Evolutionary conservation across 2,113 vertebrate genomes (phyloP).

Genomic region (Collichthys lucidus): DNA sequence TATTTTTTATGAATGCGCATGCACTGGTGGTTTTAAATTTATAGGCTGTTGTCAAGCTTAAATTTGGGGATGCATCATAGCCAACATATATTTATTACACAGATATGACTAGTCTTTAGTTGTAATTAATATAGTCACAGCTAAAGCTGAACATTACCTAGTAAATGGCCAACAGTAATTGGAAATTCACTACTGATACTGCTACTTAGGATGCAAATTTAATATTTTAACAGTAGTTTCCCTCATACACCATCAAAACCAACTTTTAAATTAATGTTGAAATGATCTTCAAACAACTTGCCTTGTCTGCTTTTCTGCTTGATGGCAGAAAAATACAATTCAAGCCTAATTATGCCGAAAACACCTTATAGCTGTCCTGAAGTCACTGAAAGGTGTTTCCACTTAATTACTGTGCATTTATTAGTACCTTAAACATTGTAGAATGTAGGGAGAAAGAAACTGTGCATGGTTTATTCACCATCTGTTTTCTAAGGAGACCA

Average conservation of each 20-base stretch:
- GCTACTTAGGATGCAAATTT: background rate
- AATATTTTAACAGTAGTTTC: background rate
- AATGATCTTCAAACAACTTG: background rate
- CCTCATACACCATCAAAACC: background rate
- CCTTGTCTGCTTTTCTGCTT: background rate
- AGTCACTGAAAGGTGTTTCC: background rate
- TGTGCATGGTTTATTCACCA: background rate
- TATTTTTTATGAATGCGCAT: conserved; percentile 41
- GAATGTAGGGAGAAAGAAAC: background rate
- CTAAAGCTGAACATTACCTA: background rate
- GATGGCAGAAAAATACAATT: background rate
- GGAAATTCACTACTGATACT: background rate
- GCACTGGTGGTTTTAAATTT: conserved; percentile 32
- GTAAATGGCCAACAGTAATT: background rate
- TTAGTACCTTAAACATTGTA: background rate
- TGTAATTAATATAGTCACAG: background rate
- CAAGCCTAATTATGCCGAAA: background rate
- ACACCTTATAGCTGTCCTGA: background rate
- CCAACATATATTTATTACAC: conserved; percentile 1
- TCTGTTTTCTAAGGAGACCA: background rate
- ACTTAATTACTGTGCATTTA: background rate
- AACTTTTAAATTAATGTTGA: background rate
- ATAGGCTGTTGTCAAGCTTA: conserved; percentile 33
- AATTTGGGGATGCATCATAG: background rate
- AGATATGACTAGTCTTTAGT: background rate